phyloP scores from a whole-genome alignment of 2,797 vertebrate genomes.

The Acanthiza pusilla region DNA sequence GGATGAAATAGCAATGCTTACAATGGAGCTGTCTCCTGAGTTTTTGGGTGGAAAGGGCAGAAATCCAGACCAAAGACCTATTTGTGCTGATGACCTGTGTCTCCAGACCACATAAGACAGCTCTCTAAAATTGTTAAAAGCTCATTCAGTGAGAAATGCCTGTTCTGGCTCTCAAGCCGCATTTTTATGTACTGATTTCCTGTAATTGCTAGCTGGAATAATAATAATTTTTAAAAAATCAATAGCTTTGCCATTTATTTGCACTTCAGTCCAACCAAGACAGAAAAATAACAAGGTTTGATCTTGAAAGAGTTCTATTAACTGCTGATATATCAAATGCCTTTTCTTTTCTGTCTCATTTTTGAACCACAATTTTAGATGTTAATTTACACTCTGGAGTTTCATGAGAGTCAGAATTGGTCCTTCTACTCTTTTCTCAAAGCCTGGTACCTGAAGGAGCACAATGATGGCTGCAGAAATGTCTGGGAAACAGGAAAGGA shows the following conservation, averaged over 20 bases:
- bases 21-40: not conserved
- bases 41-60: not conserved
- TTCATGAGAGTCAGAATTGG: not conserved
- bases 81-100: not conserved
- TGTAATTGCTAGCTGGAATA: slow-evolving; percentile 49
- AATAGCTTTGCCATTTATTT: slow-evolving; percentile 34
- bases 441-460: not conserved
- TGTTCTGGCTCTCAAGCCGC: slow-evolving; percentile 1
- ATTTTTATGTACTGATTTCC: slow-evolving; percentile 57
- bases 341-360: not conserved
- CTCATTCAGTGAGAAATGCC: slow-evolving; percentile 41
- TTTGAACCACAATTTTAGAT: not conserved
- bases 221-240: slow-evolving; percentile 27
- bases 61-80: not conserved
- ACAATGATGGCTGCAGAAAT: not conserved
- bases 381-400: not conserved
- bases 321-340: slow-evolving; percentile 1
- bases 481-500: not conserved
- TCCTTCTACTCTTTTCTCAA: not conserved
- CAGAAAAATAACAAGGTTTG: not conserved
- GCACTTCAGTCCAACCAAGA: slow-evolving; percentile 11
- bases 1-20: not conserved
- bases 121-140: slow-evolving; percentile 31
- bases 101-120: not conserved
- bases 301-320: slow-evolving; percentile 21